These are phyloP conservation scores for Struthidea cinerea DNA, from an alignment of 2,113 vertebrate species.

Conservation along the genomic window DNA sequence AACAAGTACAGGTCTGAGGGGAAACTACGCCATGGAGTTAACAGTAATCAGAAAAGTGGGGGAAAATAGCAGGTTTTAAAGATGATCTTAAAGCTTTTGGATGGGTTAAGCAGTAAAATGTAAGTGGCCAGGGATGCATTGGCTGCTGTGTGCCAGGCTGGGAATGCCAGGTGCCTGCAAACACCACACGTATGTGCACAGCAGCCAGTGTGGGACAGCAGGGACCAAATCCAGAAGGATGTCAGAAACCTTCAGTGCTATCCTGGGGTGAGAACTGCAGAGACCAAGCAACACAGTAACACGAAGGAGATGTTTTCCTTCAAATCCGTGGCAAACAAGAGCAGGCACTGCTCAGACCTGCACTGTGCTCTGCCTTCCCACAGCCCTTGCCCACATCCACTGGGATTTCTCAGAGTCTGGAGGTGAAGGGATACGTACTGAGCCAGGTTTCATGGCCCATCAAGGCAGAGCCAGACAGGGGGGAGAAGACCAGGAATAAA, in stretches of 20 bases:
- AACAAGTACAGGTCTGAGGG: not conserved
- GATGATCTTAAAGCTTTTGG: not conserved
- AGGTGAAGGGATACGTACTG: accelerated
- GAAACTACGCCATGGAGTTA: not conserved
- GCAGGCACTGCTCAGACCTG: not conserved
- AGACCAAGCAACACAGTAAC: accelerated
- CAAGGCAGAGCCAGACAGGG: not conserved
- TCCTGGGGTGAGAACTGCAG: not conserved
- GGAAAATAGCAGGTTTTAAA: not conserved
- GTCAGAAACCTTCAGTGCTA: not conserved
- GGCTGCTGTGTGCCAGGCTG: not conserved
- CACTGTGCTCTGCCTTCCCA: not conserved
- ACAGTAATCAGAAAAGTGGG: not conserved
- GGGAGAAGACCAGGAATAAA: not conserved
- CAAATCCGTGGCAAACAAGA: not conserved
- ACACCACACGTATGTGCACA: not conserved
- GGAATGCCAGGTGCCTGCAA: not conserved
- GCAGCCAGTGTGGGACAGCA: not conserved
- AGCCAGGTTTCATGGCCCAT: not conserved
- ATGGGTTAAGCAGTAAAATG: not conserved
- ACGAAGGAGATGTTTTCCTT: not conserved
- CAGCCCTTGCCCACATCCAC: not conserved
- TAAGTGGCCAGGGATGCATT: not conserved
- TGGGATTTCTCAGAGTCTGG: not conserved
- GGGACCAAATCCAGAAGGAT: not conserved